phyloP scores from a whole-genome alignment of 2,888 invertebrate species.

The Axea sp. region DNA sequence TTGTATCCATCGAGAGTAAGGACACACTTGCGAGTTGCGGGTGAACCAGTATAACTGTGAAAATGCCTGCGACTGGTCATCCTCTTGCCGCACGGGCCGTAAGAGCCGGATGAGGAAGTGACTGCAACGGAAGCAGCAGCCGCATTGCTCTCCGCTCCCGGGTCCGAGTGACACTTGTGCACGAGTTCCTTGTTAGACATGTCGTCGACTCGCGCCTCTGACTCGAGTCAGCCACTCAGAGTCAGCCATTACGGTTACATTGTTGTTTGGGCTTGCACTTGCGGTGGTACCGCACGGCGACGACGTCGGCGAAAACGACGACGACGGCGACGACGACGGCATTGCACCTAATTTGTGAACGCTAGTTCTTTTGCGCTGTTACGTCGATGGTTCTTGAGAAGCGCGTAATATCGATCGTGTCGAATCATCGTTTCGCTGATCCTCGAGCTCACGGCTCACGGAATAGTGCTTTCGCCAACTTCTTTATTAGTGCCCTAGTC shows the following conservation, averaged over 20 bases:
- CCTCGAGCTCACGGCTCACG: slow-evolving; percentile 5
- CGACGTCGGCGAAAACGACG: slow-evolving; percentile 16
- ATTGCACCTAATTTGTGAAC: slow-evolving; percentile 21
- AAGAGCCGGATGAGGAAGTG: slow-evolving; percentile 58
- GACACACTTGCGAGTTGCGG: slow-evolving; percentile 87
- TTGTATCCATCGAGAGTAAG: slow-evolving; percentile 92
- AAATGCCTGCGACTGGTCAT: slow-evolving; percentile 64
- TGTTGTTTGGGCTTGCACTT: no score
- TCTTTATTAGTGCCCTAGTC: slow-evolving; percentile 16
- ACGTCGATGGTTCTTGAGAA: slow-evolving; percentile 20
- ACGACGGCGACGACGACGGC: slow-evolving; percentile 27
- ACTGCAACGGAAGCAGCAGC: slow-evolving; percentile 61
- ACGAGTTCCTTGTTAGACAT: slow-evolving; percentile 83
- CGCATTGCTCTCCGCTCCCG: slow-evolving; percentile 80
- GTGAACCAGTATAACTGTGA: slow-evolving; percentile 77
- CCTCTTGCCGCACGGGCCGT: slow-evolving; percentile 61
- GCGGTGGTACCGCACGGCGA: slow-evolving; percentile 23
- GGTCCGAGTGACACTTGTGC: slow-evolving; percentile 85
- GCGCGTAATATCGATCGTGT: slow-evolving; percentile 31
- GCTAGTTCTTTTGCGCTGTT: slow-evolving; percentile 25
- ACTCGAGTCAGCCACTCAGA: slow-evolving; percentile 38
- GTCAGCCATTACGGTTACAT: slow-evolving; percentile 20
- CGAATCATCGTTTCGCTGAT: slow-evolving; percentile 31
- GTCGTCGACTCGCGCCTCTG: slow-evolving; percentile 45
- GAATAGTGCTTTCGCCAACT: slow-evolving; percentile 5